These are phyloP conservation scores for Patagioenas fasciata DNA, from an alignment of 2,113 vertebrate genomes.

Conservation along the genomic window DNA sequence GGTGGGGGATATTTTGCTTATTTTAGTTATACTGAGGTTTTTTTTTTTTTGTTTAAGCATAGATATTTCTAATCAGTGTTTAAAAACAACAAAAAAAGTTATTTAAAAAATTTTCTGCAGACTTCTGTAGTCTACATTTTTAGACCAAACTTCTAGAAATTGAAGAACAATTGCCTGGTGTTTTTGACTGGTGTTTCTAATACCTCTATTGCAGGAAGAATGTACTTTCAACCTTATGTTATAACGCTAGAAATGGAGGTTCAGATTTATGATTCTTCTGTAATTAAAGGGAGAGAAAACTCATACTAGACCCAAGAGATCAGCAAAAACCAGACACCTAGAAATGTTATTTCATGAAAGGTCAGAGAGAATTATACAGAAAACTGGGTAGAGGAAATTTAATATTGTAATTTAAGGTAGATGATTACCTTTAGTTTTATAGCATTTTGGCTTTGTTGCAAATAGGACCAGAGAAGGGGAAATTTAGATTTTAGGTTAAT, in stretches of 20 bases:
- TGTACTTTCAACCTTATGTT: not conserved
- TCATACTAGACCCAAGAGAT: not conserved
- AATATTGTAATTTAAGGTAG: not conserved
- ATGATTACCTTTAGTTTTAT: not conserved
- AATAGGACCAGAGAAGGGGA: not conserved
- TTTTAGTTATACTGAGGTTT: not conserved
- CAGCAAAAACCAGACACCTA: not conserved
- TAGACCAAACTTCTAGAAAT: not conserved
- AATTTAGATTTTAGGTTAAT: not conserved
- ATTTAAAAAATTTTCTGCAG: not conserved
- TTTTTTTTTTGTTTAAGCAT: not conserved
- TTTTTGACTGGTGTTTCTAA: not conserved
- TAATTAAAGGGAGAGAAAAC: not conserved
- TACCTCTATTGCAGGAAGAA: not conserved
- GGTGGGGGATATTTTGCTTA: not conserved
- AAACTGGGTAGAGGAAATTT: not conserved
- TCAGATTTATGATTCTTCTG: not conserved
- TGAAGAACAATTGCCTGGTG: not conserved
- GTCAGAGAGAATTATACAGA: not conserved
- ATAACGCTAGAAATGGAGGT: not conserved
- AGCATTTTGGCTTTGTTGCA: not conserved
- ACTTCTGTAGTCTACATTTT: not conserved
- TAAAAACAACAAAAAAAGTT: not conserved
- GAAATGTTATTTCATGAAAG: slow-evolving; percentile 1
- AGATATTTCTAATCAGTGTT: not conserved